Evolutionary conservation across 2,113 vertebrate species (phyloP), one percentile per base, ranked within the genome.

Genomic region (Philantomba maxwellii): DNA sequence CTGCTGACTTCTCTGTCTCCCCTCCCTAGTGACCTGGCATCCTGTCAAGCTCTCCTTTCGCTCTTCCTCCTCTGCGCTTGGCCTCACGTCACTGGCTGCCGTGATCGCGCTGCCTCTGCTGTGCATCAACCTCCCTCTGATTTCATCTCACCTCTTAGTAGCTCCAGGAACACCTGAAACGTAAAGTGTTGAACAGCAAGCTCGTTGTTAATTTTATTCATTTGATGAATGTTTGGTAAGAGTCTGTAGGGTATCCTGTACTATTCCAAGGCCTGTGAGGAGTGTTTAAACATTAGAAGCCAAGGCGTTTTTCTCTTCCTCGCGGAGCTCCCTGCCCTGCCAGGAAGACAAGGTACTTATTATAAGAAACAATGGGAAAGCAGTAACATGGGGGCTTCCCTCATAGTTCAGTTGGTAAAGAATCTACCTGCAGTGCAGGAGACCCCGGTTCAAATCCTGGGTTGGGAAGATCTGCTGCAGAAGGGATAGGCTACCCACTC

Each of bases 161-260:
- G 80, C 80, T 90, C 45, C 89, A 66, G 92, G 64, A 96, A 60
- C 90, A 93, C 39, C 92, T 89, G 80, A 93, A 80, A 60, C 87
- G 26, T 66, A 55, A 55, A 12, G 1, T 45, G 23, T 80, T 30
- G 39, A 91, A 36, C 78, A 73, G 86, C 70, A 78, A 64, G 73
- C 58, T 91, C 62, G 2, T 60, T 47, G 89, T 86, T 95, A 39
- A 64, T 95, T 97, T 62, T 73, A 55, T 91, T 93, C 89, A 78
- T 45, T 95, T 64, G 80, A 39, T 75, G 51, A 82, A 21, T 89
- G 75, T 86, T 87, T 89, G 73, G 57, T 51, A 49, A 55, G 96
- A 85, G 47, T 89, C 89, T 58, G 55, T 13, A 39, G 78, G 58
- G 64, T 70, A 7, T 55, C 93, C 77, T 70, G 10, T 58, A 28